Conservation (phyloP, 1,140 invertebrate genomes). For the Eumaeus atala region DNA sequence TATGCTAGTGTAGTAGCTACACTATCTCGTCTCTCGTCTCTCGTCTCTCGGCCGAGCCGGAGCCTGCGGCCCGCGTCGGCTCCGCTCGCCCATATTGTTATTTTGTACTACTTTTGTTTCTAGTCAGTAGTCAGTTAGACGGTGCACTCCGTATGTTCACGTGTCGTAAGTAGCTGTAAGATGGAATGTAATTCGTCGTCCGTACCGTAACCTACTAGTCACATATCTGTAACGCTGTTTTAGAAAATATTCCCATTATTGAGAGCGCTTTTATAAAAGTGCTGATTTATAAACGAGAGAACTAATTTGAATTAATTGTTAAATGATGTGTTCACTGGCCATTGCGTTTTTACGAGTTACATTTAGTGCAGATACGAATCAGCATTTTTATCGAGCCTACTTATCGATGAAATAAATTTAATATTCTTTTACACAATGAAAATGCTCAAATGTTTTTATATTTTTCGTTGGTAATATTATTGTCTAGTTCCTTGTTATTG, state of each 20-base stretch:
- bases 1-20: conserved; percentile 68
- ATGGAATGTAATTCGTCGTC: conserved; percentile 43
- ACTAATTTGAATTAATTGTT: no score
- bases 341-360: no score
- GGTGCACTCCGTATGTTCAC: conserved; percentile 27
- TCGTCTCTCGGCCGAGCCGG: background rate
- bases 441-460: conserved; percentile 68
- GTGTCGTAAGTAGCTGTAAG: conserved; percentile 36
- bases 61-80: conserved; percentile 39
- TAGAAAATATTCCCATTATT: conserved; percentile 30
- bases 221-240: conserved; percentile 54
- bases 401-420: conserved; percentile 38
- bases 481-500: conserved; percentile 62
- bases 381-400: conserved; percentile 36
- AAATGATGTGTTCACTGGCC: no score
- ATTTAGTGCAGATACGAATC: background rate
- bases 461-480: conserved; percentile 70
- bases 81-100: conserved; percentile 52
- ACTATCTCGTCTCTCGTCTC: conserved; percentile 57
- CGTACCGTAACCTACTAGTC: conserved; percentile 50
- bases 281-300: no score
- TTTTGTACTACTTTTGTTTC: conserved; percentile 47
- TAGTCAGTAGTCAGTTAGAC: conserved; percentile 51
- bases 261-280: no score
- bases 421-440: conserved; percentile 68